Base-by-base conservation (phyloP, 1,140 invertebrate genomes). In the Cephus cinctus region DNA sequence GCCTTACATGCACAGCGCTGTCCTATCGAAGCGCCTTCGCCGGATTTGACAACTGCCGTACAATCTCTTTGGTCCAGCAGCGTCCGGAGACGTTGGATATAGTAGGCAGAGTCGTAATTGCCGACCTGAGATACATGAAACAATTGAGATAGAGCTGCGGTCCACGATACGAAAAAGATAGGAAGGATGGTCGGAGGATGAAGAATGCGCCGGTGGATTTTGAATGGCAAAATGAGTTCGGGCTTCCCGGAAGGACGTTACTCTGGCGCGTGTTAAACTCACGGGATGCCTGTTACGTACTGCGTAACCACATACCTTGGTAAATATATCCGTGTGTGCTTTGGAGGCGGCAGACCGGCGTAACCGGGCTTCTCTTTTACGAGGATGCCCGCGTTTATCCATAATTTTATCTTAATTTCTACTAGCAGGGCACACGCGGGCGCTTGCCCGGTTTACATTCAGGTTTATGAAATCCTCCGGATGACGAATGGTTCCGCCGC, bases 371-470 rank as follows among this genome's bases (percentile, higher is more conserved):
- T 30, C 35, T 47, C 39, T 32, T 61, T 65, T 58, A 58, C 47
- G 42, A 56, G 47, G 51, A 65, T 58, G 52, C 52, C 50, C 57
- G 42, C 52, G 56, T 68, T 71, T 71, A 69, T 72, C 60, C 68
- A 59, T 65, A 67, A 73, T 71, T 69, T 67, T 54, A 67, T 69
- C 69, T 71, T 69, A 67, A 68, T 65, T 72, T 67, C 52, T 54
- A 23, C 48, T 11, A 21, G 31, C 23, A n/a, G 21, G 19, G 19
- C 14, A n/a, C 15, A 27, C 9, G 21, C 11, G 14, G 38, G 21
- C 27, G 21, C 14, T n/a, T n/a, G 34, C 27, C 16, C 19, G 20
- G 15, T 18, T 22, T 47, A 50, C 46, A 58, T 65, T 64, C 56
- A 54, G 56, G 41, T 70, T 69, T 63, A 61, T 57, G 63, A 61